These are phyloP conservation scores for Thera britannica DNA, from an alignment of 2,888 invertebrate species.

Conservation along the genomic window DNA sequence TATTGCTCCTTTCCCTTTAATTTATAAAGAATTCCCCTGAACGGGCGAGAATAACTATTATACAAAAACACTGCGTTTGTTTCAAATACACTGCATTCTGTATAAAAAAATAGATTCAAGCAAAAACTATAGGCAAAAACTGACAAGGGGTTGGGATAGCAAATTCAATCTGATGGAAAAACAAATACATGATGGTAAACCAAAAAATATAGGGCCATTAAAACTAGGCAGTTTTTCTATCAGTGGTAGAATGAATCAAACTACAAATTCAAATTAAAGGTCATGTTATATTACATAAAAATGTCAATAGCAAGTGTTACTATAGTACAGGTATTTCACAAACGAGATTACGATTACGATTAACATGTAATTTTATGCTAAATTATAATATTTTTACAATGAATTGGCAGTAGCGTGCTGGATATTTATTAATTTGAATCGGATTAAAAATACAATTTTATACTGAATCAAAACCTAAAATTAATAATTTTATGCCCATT, in stretches of 20 bases:
- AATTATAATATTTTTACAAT: slow-evolving; percentile 19
- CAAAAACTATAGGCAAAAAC: neutral
- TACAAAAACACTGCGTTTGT: too few relatives aligned
- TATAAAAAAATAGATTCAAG: neutral
- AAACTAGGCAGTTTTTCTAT: neutral
- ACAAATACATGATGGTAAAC: too few relatives aligned
- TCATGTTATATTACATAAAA: slow-evolving; percentile 32
- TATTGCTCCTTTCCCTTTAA: slow-evolving; percentile 74
- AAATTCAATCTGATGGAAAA: too few relatives aligned
- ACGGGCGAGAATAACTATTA: slow-evolving; percentile 9
- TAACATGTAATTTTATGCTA: neutral
- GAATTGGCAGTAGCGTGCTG: neutral
- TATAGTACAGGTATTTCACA: slow-evolving; percentile 26
- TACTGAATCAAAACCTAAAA: neutral
- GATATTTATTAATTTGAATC: neutral
- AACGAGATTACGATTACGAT: slow-evolving; percentile 16
- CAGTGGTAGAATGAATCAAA: slow-evolving; percentile 24
- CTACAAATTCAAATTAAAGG: slow-evolving; percentile 25
- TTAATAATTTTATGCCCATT: neutral
- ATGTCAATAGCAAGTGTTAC: slow-evolving; percentile 8
- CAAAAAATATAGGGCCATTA: too few relatives aligned
- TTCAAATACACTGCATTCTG: neutral
- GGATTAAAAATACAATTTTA: too few relatives aligned
- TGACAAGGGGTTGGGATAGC: too few relatives aligned
- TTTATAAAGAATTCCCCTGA: slow-evolving; percentile 39